Base-by-base conservation (phyloP, 2,113 vertebrate species). In the Apus apus region DNA sequence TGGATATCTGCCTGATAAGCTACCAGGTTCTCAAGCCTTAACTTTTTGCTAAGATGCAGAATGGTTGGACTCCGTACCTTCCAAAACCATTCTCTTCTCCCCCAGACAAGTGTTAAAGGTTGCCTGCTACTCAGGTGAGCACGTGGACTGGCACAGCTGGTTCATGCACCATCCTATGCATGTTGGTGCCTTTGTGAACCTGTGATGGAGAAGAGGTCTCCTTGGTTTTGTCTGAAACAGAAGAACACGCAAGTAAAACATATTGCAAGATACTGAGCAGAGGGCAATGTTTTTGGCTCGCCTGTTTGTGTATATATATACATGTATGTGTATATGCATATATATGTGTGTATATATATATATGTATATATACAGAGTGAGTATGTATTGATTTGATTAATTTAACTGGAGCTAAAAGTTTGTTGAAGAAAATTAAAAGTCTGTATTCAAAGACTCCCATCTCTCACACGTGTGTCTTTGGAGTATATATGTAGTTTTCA, bases 381-480 rank as follows among this genome's bases (percentile, higher is more conserved):
- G 46, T 48, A 50, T 89, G 51, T 89, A 30, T 67, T 51, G 19
- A 13, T 85, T 70, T 36, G 23, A n/a, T 87, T 11, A 34, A 36
- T 65, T 85, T 22, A 27, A 75, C 26, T 87, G 70, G 72, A 88
- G 60, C 40, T 67, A 61, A 67, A 34, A 65, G 30, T 89, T 92
- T 76, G 64, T 65, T 88, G 80, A 90, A 80, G 81, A 79, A 84
- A 86, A 90, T 93, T 84, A 76, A 95, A 96, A 67, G 68, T 53
- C 84, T 86, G 11, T 73, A 61, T 91, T 89, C 13, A 54, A 78
- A 70, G 86, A 78, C 32, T n/a, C 21, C 13, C 46, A n/a, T 40
- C 11, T 85, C 71, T 92, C 53, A 84, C 40, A 36, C 1, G 7
- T 66, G 29, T 89, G 48, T 92, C 16, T 81, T 71, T 78, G 73